Conservation (phyloP, 2,797 vertebrate species). For the Amblyopsis hoosieri region DNA sequence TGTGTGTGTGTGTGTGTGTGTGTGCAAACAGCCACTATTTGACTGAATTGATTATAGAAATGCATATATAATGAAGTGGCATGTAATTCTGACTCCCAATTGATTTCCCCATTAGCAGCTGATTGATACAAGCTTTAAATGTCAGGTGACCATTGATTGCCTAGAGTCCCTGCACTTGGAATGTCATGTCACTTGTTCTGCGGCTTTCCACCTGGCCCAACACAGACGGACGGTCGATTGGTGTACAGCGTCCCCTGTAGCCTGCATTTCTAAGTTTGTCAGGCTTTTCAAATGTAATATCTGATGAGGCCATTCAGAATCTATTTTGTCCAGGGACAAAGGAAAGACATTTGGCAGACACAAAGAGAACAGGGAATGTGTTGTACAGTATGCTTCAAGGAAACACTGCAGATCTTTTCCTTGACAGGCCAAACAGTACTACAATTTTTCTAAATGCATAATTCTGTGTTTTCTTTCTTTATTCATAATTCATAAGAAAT, state of each 20-base stretch:
- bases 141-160: constrained; percentile 71
- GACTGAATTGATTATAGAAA: constrained; percentile 70
- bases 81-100: constrained; percentile 68
- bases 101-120: constrained; percentile 75
- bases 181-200: constrained; percentile 45
- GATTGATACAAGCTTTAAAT: constrained; percentile 81
- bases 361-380: constrained; percentile 28
- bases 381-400: constrained; percentile 32
- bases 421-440: constrained; percentile 27
- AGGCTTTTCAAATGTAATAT: background rate
- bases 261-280: constrained; percentile 3
- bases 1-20: no score
- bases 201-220: constrained; percentile 49
- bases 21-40: no score
- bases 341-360: constrained; percentile 25
- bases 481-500: constrained; percentile 36
- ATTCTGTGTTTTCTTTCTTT: constrained; percentile 44
- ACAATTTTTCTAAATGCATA: constrained; percentile 46
- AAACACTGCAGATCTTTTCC: constrained; percentile 23
- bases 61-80: constrained; percentile 76
- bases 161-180: constrained; percentile 25
- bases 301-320: constrained; percentile 19
- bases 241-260: constrained; percentile 11
- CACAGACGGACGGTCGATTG: constrained; percentile 58
- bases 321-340: constrained; percentile 30